These are phyloP conservation scores for Euglossa dilemma DNA, from an alignment of 1,140 invertebrate genomes.

Conservation along the genomic window DNA sequence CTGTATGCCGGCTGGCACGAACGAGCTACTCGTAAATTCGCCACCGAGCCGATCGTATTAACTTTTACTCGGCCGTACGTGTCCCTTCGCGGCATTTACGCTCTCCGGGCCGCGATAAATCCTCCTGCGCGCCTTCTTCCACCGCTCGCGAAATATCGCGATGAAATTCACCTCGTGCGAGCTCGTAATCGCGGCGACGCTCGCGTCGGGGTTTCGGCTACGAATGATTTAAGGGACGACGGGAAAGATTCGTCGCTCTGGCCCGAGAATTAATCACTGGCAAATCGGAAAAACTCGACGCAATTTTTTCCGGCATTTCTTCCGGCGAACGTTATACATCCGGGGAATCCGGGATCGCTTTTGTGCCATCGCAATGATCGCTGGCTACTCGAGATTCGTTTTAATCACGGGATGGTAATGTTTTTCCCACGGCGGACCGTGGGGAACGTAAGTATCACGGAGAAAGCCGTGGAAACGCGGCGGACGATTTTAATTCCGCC, in stretches of 20 bases:
- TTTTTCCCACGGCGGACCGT: slow-evolving; percentile 8
- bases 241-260: not conserved
- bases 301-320: not conserved
- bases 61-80: not conserved
- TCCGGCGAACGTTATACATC: not conserved
- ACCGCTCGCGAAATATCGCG: not conserved
- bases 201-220: not conserved
- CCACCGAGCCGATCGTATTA: not conserved
- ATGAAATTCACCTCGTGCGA: not conserved
- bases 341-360: not conserved
- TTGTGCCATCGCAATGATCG: not conserved
- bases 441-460: slow-evolving; percentile 20
- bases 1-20: no score
- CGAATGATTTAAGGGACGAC: not conserved
- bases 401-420: not conserved
- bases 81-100: not conserved
- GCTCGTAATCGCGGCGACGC: not conserved
- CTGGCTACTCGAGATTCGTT: not conserved
- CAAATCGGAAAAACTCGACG: no score
- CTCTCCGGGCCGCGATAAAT: not conserved
- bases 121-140: not conserved
- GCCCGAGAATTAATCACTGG: no score
- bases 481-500: slow-evolving; percentile 34
- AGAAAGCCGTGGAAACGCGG: not conserved
- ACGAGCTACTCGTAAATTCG: not conserved